A percentile compares a stretch with the other conserved stretches of the same genome.
phyloP scores from a whole-genome alignment of 2,888 invertebrate species.

The Lithophane ornitopus region DNA sequence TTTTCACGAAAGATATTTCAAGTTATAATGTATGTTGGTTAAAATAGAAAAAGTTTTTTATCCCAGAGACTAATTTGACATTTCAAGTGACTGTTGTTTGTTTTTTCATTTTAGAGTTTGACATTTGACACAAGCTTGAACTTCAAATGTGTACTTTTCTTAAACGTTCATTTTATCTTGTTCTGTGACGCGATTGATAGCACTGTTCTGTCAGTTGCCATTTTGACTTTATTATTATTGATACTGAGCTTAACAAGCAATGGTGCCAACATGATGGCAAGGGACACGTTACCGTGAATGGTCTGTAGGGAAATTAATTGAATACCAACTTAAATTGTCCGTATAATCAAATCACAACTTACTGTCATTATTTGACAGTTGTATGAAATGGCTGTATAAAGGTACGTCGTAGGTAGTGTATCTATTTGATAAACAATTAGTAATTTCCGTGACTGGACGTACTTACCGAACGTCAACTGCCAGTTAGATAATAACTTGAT shows the following conservation, averaged over 20 bases:
- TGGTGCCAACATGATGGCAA: too few relatives aligned
- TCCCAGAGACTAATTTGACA: too few relatives aligned
- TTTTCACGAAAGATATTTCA: slow-evolving; percentile 27
- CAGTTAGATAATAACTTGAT: neutral
- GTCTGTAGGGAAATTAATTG: neutral
- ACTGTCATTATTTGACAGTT: neutral
- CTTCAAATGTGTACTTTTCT: neutral
- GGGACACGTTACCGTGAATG: too few relatives aligned
- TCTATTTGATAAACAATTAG: neutral
- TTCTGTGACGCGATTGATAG: too few relatives aligned
- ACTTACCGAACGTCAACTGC: neutral
- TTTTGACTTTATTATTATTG: too few relatives aligned
- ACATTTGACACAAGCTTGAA: neutral
- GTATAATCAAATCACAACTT: neutral
- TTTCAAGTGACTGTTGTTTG: too few relatives aligned
- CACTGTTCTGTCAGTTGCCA: too few relatives aligned
- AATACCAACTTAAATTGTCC: neutral
- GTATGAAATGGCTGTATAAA: neutral
- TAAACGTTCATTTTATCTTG: too few relatives aligned
- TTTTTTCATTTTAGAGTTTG: too few relatives aligned
- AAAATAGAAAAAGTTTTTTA: neutral
- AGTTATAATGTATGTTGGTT: neutral
- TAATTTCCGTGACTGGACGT: neutral
- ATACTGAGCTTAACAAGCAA: too few relatives aligned
- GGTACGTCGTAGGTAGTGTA: too few relatives aligned